Conservation (phyloP, 2,113 vertebrate species). For the Jaculus jaculus region DNA sequence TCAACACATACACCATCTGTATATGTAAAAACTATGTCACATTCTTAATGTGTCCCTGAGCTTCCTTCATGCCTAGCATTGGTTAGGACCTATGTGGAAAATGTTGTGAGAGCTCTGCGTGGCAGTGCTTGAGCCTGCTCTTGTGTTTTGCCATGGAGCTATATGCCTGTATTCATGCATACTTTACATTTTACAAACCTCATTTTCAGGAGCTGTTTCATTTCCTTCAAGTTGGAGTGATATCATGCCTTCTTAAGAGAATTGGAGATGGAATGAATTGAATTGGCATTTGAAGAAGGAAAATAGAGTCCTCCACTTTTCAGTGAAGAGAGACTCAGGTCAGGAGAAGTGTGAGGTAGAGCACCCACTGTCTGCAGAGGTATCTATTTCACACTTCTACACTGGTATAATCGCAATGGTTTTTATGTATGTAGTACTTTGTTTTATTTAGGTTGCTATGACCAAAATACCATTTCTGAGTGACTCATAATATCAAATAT, state of each 20-base stretch:
- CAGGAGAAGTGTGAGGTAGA: background rate
- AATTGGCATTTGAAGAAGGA: background rate
- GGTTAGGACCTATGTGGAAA: background rate
- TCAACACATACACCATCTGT: too few relatives aligned
- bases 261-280: background rate
- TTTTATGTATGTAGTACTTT: background rate
- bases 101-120: accelerated
- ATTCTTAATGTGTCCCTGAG: background rate
- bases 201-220: background rate
- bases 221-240: background rate
- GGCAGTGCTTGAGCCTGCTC: accelerated
- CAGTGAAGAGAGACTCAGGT: background rate
- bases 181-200: too few relatives aligned
- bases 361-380: background rate
- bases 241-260: background rate
- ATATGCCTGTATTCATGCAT: background rate
- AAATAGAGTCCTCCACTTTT: background rate
- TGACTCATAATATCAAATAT: background rate
- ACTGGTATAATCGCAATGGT: background rate
- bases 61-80: background rate
- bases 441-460: background rate
- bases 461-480: background rate
- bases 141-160: background rate
- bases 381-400: background rate
- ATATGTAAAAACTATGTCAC: background rate